These are phyloP conservation scores for Myripristis murdjan DNA, from an alignment of 2,797 vertebrate genomes.

Conservation along the genomic window DNA sequence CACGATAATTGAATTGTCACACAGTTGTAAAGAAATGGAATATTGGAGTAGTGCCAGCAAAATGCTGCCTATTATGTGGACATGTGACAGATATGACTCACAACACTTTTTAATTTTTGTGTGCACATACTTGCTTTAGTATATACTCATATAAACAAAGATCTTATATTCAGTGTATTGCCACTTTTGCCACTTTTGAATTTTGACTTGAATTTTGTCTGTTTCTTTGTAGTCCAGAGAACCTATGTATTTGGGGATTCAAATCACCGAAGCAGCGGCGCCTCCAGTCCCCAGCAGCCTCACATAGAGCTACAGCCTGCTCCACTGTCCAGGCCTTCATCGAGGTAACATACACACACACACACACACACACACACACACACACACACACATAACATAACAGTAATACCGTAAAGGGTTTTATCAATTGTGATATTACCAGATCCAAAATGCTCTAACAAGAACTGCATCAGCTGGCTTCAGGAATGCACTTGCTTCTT, in stretches of 20 bases:
- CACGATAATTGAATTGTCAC: too few species aligned
- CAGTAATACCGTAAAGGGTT: not conserved
- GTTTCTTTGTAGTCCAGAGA: slow-evolving; percentile 89
- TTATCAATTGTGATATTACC: not conserved
- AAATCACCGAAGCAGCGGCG: slow-evolving; percentile 91
- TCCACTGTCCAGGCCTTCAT: slow-evolving; percentile 89
- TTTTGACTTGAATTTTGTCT: not conserved
- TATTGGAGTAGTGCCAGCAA: too few species aligned
- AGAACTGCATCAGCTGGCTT: not conserved
- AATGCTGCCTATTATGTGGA: too few species aligned
- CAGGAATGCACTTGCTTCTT: too few species aligned
- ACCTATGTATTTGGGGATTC: slow-evolving; percentile 94
- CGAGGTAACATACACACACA: slow-evolving; percentile 84
- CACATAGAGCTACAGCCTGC: slow-evolving; percentile 92
- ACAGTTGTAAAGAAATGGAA: too few species aligned
- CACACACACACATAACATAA: not conserved
- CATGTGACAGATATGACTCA: too few species aligned
- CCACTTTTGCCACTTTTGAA: not conserved
- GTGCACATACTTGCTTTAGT: too few species aligned
- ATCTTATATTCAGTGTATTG: not conserved
- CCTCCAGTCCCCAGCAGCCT: slow-evolving; percentile 90
- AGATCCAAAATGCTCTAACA: too few species aligned
- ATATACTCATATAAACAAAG: too few species aligned
- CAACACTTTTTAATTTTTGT: too few species aligned
- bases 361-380: too few species aligned